These are phyloP conservation scores for Denticeps clupeoides DNA, from an alignment of 2,797 vertebrate genomes.

Conservation along the genomic window DNA sequence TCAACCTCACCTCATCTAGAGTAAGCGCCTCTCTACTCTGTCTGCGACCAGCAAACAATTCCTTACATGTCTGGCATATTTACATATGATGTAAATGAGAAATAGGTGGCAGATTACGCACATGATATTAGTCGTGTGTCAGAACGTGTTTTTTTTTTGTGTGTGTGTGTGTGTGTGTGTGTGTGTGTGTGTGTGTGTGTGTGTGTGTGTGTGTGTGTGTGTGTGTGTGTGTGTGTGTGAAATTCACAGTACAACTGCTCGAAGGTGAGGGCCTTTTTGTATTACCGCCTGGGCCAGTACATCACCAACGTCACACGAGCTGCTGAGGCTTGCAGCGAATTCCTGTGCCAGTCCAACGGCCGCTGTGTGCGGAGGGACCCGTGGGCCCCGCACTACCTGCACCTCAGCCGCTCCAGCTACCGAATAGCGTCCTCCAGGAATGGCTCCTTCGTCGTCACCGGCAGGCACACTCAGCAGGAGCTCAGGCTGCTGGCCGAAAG, in stretches of 20 bases:
- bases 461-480: slow-evolving; percentile 47
- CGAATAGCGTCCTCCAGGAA: slow-evolving; percentile 35
- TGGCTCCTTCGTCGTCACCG: slow-evolving; percentile 48
- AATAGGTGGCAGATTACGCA: too few relatives aligned
- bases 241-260: slow-evolving; percentile 57
- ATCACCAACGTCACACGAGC: slow-evolving; percentile 62
- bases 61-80: neutral
- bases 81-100: neutral
- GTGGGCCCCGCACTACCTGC: slow-evolving; percentile 49
- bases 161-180: too few relatives aligned
- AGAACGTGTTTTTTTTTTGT: too few relatives aligned
- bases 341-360: slow-evolving; percentile 59
- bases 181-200: neutral
- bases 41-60: neutral
- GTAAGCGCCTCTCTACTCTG: slow-evolving; percentile 36
- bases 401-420: slow-evolving; percentile 58
- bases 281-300: slow-evolving; percentile 55
- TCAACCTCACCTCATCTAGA: slow-evolving; percentile 65
- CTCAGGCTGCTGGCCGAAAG: slow-evolving; percentile 42
- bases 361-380: slow-evolving; percentile 49
- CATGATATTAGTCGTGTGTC: too few relatives aligned
- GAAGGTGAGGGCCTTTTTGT: slow-evolving; percentile 54
- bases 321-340: slow-evolving; percentile 54
- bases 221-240: neutral
- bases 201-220: neutral